phyloP scores from a whole-genome alignment of 2,113 vertebrate species.

The Heterochromis multidens region DNA sequence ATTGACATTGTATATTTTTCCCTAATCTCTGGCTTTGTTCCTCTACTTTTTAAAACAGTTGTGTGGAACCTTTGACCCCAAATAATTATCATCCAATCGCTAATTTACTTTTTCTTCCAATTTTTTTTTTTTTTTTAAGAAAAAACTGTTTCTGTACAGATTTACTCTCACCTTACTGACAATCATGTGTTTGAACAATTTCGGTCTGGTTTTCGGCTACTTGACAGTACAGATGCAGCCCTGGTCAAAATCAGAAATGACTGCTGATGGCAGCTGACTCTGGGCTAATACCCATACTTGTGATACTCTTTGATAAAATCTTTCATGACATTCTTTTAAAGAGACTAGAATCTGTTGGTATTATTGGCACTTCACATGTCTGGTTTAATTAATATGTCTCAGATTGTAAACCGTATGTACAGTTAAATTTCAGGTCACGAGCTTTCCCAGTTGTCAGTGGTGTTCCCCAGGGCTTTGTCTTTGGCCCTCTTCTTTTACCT shows the following conservation, averaged over 20 bases:
- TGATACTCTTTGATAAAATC: neutral
- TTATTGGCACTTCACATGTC: no score
- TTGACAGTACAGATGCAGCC: neutral
- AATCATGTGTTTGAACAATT: neutral
- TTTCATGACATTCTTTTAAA: neutral
- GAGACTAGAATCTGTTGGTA: neutral
- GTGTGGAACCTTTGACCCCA: neutral
- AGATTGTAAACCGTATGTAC: neutral
- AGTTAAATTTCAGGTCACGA: neutral
- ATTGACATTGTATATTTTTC: neutral
- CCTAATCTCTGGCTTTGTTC: rapidly evolving
- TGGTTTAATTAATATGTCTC: no score
- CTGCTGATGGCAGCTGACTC: neutral
- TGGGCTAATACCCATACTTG: neutral
- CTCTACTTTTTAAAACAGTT: neutral
- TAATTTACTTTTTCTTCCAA: neutral
- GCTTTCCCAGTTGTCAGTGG: neutral
- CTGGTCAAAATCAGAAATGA: neutral
- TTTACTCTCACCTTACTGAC: neutral
- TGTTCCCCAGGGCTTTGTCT: rapidly evolving
- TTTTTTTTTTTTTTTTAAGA: no score
- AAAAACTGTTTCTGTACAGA: rapidly evolving
- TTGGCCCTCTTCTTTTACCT: neutral
- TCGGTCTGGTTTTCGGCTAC: neutral
- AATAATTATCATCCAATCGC: neutral